Evolutionary conservation across 2,888 invertebrate genomes (phyloP), one percentile per base, ranked within the genome.

Genomic region (Ceramica pisi): DNA sequence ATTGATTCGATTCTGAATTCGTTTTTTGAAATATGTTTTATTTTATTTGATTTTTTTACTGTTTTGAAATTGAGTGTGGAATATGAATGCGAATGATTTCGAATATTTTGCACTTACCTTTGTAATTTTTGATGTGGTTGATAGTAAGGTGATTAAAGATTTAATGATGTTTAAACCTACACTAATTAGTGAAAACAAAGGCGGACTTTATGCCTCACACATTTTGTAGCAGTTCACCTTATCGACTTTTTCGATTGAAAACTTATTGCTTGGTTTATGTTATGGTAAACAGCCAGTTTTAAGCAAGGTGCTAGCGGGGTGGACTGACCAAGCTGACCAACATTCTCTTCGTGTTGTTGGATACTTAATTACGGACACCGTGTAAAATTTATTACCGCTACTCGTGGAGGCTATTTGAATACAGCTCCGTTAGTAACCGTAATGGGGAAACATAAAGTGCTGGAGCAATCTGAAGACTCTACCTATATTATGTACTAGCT

Each of bases 391-490:
- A n/a, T 10, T 70, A 41, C 23, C 7, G 3, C 6, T 10, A 23
- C 19, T 35, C 9, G 12, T 14, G 12, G 9, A 21, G 10, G 51
- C 31, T 44, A 26, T 71, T 46, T 60, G 6, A 31, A 41, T 23
- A n/a, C 44, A 26, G 21, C 2, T 3, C 21, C 44, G 23, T n/a
- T 5, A n/a, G 8, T 26, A 14, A 21, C 44, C 35, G 59, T 26
- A 35, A 48, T 35, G 38, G 5, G 8, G 9, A 23, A 50, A 65
- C 26, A 19, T 65, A 53, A 53, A 44, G 21, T 60, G 35, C n/a
- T 31, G 50, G 44, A 59, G n/a, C 12, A 38, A 76, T 76, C 48
- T 46, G 16, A 41, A 64, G 26, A 48, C 19, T 31, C 14, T 66
- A 38, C 41, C 41, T 41, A 41, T 5, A 41, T 21, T 41, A 26